A percentile compares a stretch with the other conserved stretches of the same genome.
Conservation (phyloP, 2,113 vertebrate species). For the Ia io region DNA sequence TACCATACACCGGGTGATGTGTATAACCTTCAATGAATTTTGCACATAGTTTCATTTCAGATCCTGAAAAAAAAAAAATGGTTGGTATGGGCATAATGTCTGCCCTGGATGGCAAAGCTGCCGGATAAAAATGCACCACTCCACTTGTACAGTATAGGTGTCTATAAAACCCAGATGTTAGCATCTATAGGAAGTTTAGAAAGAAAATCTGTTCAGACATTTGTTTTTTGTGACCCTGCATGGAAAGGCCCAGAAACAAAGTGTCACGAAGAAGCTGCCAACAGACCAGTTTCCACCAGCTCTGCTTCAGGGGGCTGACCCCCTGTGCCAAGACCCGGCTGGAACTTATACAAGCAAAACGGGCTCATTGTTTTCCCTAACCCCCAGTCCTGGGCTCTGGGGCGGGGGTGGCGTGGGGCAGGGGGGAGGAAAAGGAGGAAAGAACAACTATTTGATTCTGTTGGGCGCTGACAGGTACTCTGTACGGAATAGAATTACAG, state of each 20-base stretch:
- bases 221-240: not conserved
- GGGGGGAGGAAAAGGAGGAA: rapidly evolving
- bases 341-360: not conserved
- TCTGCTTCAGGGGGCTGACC: not conserved
- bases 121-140: not conserved
- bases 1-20: rapidly evolving
- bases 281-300: not conserved
- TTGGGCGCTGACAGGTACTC: not conserved
- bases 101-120: not conserved
- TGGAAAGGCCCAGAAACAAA: not conserved
- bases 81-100: not conserved
- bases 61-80: not conserved
- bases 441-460: not conserved
- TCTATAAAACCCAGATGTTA: not conserved
- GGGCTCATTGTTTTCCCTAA: not conserved
- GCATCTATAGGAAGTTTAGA: not conserved
- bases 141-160: too few species aligned
- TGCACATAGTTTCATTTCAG: not conserved
- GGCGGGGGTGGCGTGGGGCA: rapidly evolving
- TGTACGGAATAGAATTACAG: not conserved
- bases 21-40: not conserved
- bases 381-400: not conserved
- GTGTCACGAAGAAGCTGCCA: not conserved
- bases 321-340: not conserved
- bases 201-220: not conserved